A percentile compares a stretch with the other conserved stretches of the same genome.
Evolutionary conservation across 2,797 vertebrate genomes (phyloP).

Genomic region (Muscicapa comitata): DNA sequence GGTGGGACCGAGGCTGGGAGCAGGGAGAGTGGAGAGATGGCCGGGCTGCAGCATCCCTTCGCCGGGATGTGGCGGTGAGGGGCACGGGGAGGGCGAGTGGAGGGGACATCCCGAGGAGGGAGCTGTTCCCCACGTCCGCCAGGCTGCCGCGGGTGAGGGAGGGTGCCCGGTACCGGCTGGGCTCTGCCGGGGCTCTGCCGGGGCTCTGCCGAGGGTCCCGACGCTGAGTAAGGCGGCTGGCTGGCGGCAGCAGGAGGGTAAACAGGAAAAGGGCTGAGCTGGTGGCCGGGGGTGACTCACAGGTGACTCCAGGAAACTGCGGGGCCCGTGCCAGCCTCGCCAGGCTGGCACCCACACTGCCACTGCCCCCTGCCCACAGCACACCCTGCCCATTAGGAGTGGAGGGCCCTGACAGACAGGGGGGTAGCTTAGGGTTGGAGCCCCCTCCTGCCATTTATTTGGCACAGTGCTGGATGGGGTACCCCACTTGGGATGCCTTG

Average conservation of each 20-base stretch:
- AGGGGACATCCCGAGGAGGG: background rate
- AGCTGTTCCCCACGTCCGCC: background rate
- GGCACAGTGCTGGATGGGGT: background rate
- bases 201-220: background rate
- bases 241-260: conserved; percentile 36
- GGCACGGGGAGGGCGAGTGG: background rate
- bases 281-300: conserved; percentile 33
- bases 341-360: background rate
- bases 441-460: background rate
- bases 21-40: background rate
- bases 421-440: background rate
- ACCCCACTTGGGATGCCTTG: background rate
- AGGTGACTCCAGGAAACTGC: conserved; percentile 39
- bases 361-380: background rate
- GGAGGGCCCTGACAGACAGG: no score
- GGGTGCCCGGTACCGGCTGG: background rate
- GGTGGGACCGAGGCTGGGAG: background rate
- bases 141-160: background rate
- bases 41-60: background rate
- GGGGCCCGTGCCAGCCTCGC: background rate
- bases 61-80: background rate
- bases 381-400: background rate
- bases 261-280: conserved; percentile 64
- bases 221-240: conserved; percentile 15
- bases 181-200: background rate